phyloP scores from a whole-genome alignment of 2,113 vertebrate genomes.

The Acrocephalus arundinaceus region DNA sequence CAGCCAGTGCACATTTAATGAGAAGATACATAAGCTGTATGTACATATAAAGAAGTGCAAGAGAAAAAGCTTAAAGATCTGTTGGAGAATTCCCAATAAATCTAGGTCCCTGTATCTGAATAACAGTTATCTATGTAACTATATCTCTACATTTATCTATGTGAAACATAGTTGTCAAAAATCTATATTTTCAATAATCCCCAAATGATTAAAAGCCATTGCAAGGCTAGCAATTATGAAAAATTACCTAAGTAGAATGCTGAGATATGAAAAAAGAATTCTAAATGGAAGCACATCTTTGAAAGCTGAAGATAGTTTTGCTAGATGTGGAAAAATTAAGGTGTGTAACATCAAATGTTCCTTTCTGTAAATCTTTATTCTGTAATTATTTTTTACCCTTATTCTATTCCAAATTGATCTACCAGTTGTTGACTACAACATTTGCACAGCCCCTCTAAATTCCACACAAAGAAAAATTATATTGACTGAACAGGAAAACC shows the following conservation, averaged over 20 bases:
- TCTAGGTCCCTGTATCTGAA: background rate
- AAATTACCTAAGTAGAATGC: background rate
- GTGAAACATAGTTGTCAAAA: background rate
- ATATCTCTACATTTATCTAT: background rate
- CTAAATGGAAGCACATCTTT: background rate
- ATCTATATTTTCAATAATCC: background rate
- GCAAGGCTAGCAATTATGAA: background rate
- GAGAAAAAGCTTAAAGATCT: background rate
- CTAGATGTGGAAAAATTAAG: background rate
- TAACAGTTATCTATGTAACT: background rate
- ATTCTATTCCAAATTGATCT: background rate
- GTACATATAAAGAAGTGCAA: background rate
- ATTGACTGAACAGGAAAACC: background rate
- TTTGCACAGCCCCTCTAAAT: background rate
- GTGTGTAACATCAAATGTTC: background rate
- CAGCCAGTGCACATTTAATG: background rate
- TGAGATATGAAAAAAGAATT: background rate
- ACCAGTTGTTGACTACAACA: background rate
- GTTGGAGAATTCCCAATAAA: background rate
- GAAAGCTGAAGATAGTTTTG: background rate
- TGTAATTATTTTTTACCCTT: background rate
- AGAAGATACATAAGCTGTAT: background rate
- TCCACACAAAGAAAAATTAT: background rate
- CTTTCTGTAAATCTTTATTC: conserved; percentile 13
- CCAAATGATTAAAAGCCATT: background rate